Evolutionary conservation across 2,797 vertebrate genomes (phyloP).

Genomic region (Lithobates sylvaticus): DNA sequence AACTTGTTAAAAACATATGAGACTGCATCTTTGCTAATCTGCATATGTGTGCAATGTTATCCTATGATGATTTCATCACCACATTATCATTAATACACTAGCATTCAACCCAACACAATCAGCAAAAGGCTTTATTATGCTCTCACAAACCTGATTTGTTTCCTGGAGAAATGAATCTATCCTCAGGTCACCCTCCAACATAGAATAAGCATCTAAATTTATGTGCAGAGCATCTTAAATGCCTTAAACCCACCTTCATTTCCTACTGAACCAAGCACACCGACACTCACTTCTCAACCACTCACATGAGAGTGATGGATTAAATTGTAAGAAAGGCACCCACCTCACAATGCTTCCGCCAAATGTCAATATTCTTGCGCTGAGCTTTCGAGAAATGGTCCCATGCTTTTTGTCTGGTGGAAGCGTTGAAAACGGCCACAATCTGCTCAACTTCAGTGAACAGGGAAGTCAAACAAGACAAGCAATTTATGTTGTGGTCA

Average conservation of each 20-base stretch:
- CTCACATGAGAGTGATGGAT: conserved; percentile 80
- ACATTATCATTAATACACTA: background rate
- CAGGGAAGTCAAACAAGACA: conserved; percentile 98
- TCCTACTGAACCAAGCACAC: conserved; percentile 67
- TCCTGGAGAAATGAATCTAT: background rate
- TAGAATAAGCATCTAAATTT: conserved; percentile 12
- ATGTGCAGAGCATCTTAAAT: conserved; percentile 63
- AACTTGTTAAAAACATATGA: background rate
- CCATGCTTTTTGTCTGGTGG: conserved; percentile 98
- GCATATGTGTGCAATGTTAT: conserved; percentile 37
- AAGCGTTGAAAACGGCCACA: conserved; percentile 96
- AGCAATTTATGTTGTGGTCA: conserved; percentile 94
- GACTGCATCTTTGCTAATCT: conserved; percentile 49
- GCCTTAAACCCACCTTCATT: conserved; percentile 65
- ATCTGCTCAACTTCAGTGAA: conserved; percentile 99
- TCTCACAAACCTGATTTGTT: conserved; percentile 53
- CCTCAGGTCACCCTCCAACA: conserved; percentile 4
- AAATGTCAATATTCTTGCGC: conserved; percentile 99
- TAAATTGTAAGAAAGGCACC: conserved; percentile 82
- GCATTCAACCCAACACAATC: conserved; percentile 9
- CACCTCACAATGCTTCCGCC: conserved; percentile 99
- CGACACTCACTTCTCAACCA: conserved; percentile 48
- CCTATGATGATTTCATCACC: background rate
- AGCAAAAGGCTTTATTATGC: conserved; percentile 12
- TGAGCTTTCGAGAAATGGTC: conserved; percentile 99